A percentile compares a stretch with the other conserved stretches of the same genome.
Conservation (phyloP, 2,888 invertebrate species). For the Sialis lutaria region DNA sequence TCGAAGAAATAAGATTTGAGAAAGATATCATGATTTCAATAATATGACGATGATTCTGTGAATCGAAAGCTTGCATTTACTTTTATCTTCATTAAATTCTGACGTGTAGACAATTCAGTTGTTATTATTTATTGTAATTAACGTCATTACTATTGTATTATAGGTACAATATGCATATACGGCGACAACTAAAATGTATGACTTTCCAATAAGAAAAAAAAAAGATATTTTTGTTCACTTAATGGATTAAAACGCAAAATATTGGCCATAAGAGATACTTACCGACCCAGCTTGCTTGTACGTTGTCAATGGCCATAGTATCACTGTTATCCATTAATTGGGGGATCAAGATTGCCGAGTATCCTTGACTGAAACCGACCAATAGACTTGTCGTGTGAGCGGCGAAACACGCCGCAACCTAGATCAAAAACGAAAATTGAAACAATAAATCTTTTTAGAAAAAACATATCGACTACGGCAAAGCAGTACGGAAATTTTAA, state of each 20-base stretch:
- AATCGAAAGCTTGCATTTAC: no score
- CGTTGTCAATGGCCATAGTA: conserved; percentile 35
- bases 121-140: no score
- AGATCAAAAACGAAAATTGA: conserved; percentile 15
- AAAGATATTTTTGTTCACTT: neutral
- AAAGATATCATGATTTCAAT: no score
- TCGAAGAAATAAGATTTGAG: no score
- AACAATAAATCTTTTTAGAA: neutral
- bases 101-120: no score
- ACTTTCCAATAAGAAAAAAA: neutral
- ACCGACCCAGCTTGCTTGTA: conserved; percentile 58
- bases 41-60: no score
- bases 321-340: conserved; percentile 37
- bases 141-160: no score
- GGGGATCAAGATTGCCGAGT: conserved; percentile 56
- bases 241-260: neutral
- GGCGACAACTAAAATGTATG: no score
- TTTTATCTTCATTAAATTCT: no score
- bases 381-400: conserved; percentile 61
- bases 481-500: no score
- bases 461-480: neutral
- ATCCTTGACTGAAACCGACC: conserved; percentile 58
- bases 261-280: conserved; percentile 16
- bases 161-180: no score
- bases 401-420: conserved; percentile 52